Base-by-base conservation (phyloP, 2,113 vertebrate species). In the Corythoichthys haematopterus region DNA sequence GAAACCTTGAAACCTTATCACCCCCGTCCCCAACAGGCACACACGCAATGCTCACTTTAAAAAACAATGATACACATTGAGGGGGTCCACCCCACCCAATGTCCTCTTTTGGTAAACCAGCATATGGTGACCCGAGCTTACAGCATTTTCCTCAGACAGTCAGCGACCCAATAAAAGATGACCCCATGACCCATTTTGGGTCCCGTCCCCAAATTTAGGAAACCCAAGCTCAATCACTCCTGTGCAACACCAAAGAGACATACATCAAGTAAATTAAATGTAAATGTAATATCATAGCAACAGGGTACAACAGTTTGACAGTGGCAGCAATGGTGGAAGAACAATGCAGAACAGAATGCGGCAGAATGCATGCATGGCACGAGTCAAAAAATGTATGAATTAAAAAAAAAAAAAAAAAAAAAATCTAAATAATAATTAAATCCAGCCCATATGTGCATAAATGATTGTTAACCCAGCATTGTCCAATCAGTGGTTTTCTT, bases 41-140 rank as follows among this genome's bases (percentile, higher is more conserved):
- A 8, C 50, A 8, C 50, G 1, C 7, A 48, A 11, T n/a, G 28
- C 20, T 2, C 20, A 55, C 4, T 11, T 55, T 28, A 33, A 55
- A 33, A 36, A 57, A 57, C 55, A 57, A 57, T 33, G 35, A 14
- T 33, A 36, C 33, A 36, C 13, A 14, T 2, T 36, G 8, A 15
- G 16, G 15, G 7, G 50, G 20, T 33, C 33, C 55, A 33, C 53
- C 33, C 28, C 50, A 15, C 16, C 15, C 28, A 33, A 15, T 13
- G 55, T 57, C 55, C 55, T 13, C 33, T 57, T 57, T 57, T 36
- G 28, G 52, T 33, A 55, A 55, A 57, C 55, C 13, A 57, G 14
- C 55, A 57, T 57, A 57, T 57, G 55, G 55, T 36, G 55, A 57
- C 55, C 55, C 33, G 3, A 57, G 55, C 55, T 57, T 57, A 57